Base-by-base conservation (phyloP, 37 sponge, comb jelly and placozoan species). In the Halisarca cf. caerulea region DNA sequence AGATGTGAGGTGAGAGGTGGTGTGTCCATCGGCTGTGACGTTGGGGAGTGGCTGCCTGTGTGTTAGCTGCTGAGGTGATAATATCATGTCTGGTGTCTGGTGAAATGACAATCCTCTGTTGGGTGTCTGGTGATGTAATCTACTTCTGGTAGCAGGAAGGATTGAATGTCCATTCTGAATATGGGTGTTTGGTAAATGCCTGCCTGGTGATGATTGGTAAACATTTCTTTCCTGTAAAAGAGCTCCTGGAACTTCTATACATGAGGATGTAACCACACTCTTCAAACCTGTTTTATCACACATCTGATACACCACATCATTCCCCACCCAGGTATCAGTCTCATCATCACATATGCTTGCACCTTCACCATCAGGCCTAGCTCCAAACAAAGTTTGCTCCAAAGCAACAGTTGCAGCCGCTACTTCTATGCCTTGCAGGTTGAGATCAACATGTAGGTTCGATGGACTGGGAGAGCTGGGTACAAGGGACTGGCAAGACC, bases 261-360 rank as follows among this genome's bases (percentile, higher is more conserved):
- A 27, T 7, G 15, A 34, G 34, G 7, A 28, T 34, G n/a, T 34
- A 30, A 7, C 69, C 69, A 34, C 35, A 7, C 7, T 23, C 8
- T 71, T 15, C 37, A 28, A 8, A 8, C 40, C 5, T 5, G 40
- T 9, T 8, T 5, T 71, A 7, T 71, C 72, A 37, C 3, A 17
- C 35, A 37, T 30, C 18, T 37, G 32, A 32, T 36, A 4, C 77
- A 36, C 44, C 77, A 40, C 77, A 39, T 74, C 77, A 15, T 43
- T 25, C 4, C 35, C 69, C 1, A 8, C 69, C 35, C 35, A 68
- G 17, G 15, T 17, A 68, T 28, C 69, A 4, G 15, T 37, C 45
- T 74, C 77, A 15, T 74, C 77, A 4, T 74, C 45, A 40, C 77
- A 74, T 7, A 62, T 62, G 44, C 77, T 74, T 4, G 66, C 66